phyloP scores from a whole-genome alignment of 2,888 invertebrate genomes.

The Philereme vetulata region DNA sequence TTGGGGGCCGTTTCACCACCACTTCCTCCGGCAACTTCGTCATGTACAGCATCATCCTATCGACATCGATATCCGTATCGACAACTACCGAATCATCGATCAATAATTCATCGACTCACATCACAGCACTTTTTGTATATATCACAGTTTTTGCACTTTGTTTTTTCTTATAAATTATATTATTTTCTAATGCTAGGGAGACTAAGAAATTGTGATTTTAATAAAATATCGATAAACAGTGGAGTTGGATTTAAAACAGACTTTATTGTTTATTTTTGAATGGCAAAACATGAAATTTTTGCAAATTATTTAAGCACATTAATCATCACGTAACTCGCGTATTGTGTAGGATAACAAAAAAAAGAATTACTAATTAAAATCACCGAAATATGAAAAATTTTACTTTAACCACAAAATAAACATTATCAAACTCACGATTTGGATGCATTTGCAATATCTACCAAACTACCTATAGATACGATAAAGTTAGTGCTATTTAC shows the following conservation, averaged over 20 bases:
- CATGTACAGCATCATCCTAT: slow-evolving; percentile 75
- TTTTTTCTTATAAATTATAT: background rate
- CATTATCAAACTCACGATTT: slow-evolving; percentile 1
- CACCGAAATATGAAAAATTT: too few relatives aligned
- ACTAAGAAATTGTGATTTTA: background rate
- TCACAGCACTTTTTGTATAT: slow-evolving; percentile 42
- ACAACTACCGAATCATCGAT: slow-evolving; percentile 34
- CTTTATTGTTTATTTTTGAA: too few relatives aligned
- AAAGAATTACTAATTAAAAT: too few relatives aligned
- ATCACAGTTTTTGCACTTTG: slow-evolving; percentile 23
- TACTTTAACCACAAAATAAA: too few relatives aligned
- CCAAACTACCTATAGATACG: slow-evolving; percentile 15
- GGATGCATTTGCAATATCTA: slow-evolving; percentile 12
- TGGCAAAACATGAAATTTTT: too few relatives aligned
- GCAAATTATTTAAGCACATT: too few relatives aligned
- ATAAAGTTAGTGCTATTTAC: slow-evolving; percentile 26
- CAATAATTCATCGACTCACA: slow-evolving; percentile 32
- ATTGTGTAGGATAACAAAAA: too few relatives aligned
- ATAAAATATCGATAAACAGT: slow-evolving; percentile 1
- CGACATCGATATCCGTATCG: slow-evolving; percentile 35
- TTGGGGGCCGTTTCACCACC: slow-evolving; percentile 67
- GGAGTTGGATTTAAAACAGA: background rate
- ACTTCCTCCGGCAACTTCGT: slow-evolving; percentile 65
- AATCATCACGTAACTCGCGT: too few relatives aligned
- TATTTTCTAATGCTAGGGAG: background rate